Base-by-base conservation (phyloP, 2,888 invertebrate species). In the Tenthredo livida region DNA sequence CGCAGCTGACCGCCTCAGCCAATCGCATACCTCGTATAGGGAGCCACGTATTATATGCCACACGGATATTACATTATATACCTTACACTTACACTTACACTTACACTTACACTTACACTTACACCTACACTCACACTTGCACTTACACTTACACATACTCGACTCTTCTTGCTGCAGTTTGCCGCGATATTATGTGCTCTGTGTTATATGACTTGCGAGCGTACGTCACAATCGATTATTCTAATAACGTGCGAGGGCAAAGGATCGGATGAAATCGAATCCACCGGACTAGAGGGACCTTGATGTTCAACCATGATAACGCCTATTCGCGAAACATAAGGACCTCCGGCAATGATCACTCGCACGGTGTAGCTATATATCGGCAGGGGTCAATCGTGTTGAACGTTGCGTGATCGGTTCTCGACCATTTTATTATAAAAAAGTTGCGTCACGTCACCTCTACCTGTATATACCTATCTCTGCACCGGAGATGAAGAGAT, bases 1-100 rank as follows among this genome's bases (percentile, higher is more conserved):
- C 58, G 87, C 87, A 87, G 88, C 78, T 85, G 84, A 83, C 61
- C 85, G 84, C 40, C 58, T 61, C 9, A 80, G 80, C 80, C 80
- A 80, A 80, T 80, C 80, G 40, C 40, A 33, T 75, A 29, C n/a
- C 77, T 50, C 37, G 37, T 33, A 17, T 54, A 9, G 80, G 50
- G 33, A 21, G 6, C 77, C 77, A 29, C 43, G 21, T 73, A 73
- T 43, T 70, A 33, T 70, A n/a, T 37, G 25, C 70, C 70, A 43
- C 72, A 73, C 43, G 43, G n/a, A 73, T 73, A 40, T 43, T 25
- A 43, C 73, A 40, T 43, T 33, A 37, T 33, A 37, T 37, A 37
- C 40, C 40, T 73, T 43, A 73, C 17, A 43, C 21, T 21, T 21
- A 43, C 17, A 73, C 67, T 0, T 33, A 61, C 17, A 6, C 67